phyloP scores from a whole-genome alignment of 2,888 invertebrate genomes.

The Portevinia maculata region DNA sequence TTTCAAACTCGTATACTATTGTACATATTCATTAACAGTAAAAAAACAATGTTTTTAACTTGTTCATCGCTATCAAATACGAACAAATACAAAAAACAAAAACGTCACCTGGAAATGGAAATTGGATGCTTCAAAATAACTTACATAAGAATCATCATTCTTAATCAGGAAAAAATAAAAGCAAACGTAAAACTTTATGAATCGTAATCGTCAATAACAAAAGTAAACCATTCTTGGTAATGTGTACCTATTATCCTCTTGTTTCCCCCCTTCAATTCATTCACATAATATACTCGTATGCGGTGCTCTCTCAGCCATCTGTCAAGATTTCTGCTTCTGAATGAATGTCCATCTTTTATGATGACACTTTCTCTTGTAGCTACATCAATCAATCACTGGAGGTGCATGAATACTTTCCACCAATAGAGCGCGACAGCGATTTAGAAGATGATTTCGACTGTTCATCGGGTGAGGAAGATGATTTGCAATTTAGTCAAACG shows the following conservation, averaged over 20 bases:
- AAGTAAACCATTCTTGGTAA: slow-evolving; percentile 53
- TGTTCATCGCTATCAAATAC: slow-evolving; percentile 19
- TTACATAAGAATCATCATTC: too few relatives aligned
- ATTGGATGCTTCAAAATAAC: too few relatives aligned
- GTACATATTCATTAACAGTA: not conserved
- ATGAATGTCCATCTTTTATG: slow-evolving; percentile 48
- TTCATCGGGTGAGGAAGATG: slow-evolving; percentile 79
- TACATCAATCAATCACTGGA: slow-evolving; percentile 96
- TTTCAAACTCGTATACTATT: not conserved
- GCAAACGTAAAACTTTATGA: not conserved
- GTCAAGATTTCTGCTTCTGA: slow-evolving; percentile 25
- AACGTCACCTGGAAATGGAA: not conserved
- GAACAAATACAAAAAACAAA: not conserved
- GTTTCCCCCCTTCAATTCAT: slow-evolving; percentile 51
- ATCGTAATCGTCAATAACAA: slow-evolving; percentile 47
- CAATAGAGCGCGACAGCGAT: slow-evolving; percentile 83
- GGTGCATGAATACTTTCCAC: slow-evolving; percentile 96
- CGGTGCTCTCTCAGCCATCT: slow-evolving; percentile 20
- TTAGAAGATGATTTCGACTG: slow-evolving; percentile 79
- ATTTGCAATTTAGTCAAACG: slow-evolving; percentile 80
- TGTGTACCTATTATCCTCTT: slow-evolving; percentile 48
- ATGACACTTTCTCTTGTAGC: slow-evolving; percentile 88
- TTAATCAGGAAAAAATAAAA: slow-evolving; percentile 20
- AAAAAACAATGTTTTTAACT: not conserved
- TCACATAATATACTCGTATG: slow-evolving; percentile 39